A percentile compares a stretch with the other conserved stretches of the same genome.
These are phyloP conservation scores for Apantesis nais DNA, from an alignment of 2,888 invertebrate species.

Conservation along the genomic window DNA sequence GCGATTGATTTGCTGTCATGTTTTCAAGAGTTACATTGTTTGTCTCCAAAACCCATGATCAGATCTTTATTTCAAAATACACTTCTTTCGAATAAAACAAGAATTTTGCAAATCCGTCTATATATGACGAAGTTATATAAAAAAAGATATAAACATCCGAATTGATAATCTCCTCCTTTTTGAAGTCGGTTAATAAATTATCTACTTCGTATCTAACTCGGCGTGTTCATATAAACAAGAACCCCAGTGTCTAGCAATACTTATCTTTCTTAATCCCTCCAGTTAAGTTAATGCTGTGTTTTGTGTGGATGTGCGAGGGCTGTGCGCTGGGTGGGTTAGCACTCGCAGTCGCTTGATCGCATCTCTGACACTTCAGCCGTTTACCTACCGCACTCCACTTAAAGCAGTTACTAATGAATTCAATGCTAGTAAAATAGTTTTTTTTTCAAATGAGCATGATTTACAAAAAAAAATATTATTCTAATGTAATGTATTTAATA, in stretches of 20 bases:
- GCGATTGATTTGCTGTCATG: too few species aligned
- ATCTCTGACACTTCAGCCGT: background rate
- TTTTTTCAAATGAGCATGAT: background rate
- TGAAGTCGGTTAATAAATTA: too few species aligned
- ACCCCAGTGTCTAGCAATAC: background rate
- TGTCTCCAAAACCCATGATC: too few species aligned
- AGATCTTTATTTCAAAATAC: too few species aligned
- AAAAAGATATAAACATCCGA: too few species aligned
- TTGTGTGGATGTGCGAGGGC: background rate
- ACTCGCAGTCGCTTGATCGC: background rate
- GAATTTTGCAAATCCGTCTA: too few species aligned
- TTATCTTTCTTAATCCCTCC: slow-evolving; percentile 2
- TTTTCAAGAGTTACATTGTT: too few species aligned
- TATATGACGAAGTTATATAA: too few species aligned
- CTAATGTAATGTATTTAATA: too few species aligned
- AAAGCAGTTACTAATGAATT: background rate
- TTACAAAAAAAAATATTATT: background rate
- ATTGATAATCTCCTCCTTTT: too few species aligned
- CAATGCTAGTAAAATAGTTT: background rate
- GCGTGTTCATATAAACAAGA: background rate
- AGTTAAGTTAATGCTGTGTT: slow-evolving; percentile 1
- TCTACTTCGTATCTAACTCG: background rate
- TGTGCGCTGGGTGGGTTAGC: background rate
- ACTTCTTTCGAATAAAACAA: too few species aligned
- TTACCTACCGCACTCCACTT: background rate